phyloP scores from a whole-genome alignment of 2,797 vertebrate species.

The Ambastaia sidthimunki region DNA sequence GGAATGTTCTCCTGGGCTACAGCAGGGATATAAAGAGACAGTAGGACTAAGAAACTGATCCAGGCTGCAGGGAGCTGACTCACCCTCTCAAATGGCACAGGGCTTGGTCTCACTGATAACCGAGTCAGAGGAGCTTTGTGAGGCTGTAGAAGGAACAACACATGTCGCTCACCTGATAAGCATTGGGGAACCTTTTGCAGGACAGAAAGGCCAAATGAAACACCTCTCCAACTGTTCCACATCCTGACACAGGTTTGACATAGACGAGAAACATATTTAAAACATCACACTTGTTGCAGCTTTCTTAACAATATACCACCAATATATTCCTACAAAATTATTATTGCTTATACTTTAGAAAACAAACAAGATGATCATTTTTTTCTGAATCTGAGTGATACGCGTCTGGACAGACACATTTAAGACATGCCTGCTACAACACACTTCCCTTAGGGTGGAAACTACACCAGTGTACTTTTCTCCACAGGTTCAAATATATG shows the following conservation, averaged over 20 bases:
- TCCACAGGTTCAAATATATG: slow-evolving; percentile 17
- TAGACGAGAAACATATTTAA: not conserved
- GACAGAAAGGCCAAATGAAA: slow-evolving; percentile 19
- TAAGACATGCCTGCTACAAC: no score
- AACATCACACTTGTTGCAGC: not conserved
- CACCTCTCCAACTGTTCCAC: not conserved
- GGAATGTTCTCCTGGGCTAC: slow-evolving; percentile 5
- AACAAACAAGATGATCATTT: not conserved
- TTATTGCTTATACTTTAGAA: not conserved
- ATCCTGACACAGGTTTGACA: slow-evolving; percentile 11
- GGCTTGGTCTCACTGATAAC: slow-evolving; percentile 45
- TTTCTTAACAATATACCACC: not conserved
- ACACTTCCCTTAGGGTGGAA: slow-evolving; percentile 6
- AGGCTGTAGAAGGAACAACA: slow-evolving; percentile 34
- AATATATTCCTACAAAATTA: no score
- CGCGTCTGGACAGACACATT: not conserved
- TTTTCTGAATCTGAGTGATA: not conserved
- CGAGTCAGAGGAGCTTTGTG: slow-evolving; percentile 42
- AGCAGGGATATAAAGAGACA: slow-evolving; percentile 40
- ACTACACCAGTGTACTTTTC: slow-evolving; percentile 3
- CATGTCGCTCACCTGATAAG: slow-evolving; percentile 45
- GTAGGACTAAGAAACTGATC: slow-evolving; percentile 42
- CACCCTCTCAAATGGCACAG: slow-evolving; percentile 41
- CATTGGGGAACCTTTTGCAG: slow-evolving; percentile 36
- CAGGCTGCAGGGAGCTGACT: slow-evolving; percentile 51